Base-by-base conservation (phyloP, 2,888 invertebrate species). In the Thelaira solivaga region DNA sequence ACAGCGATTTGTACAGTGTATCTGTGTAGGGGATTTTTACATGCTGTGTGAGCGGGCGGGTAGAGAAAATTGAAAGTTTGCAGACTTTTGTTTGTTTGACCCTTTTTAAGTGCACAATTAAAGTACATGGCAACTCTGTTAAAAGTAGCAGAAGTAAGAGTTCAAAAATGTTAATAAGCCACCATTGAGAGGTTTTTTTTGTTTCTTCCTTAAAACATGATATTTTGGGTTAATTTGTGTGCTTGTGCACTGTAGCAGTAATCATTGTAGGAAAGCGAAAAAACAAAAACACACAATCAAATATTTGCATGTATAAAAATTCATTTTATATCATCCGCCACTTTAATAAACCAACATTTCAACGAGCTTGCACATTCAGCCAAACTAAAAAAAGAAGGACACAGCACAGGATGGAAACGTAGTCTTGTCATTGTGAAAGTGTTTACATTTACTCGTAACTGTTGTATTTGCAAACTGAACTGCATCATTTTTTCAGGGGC, bases 141-240 rank as follows among this genome's bases (percentile, higher is more conserved):
- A 1, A 16, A 29, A 24, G 49, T 22, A 43, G 57, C 43, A 59
- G 26, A 29, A 55, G 59, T 20, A n/a, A 43, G 34, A 59, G 20
- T 41, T n/a, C 62, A 69, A 73, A 78, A 73, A 69, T 69, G 73
- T 78, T 78, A 78, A 78, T 78, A 78, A 74, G 74, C 74, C 74
- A 74, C 69, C 69, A 78, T 69, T 71, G 74, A 74, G 74, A 47
- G 69, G 51, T 69, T 47, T 74, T 51, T 57, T 49, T 22, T 20
- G 51, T 69, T 47, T 74, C 51, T 57, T 49, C 29, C 26, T 74
- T 69, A 59, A 47, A 71, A 69, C 59, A 61, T 36, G 26, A 53
- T 53, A 74, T 78, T 78, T 78, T 78, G 74, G 78, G 74, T 78
- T 78, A 74, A 78, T 74, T 74, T 78, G 68, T 59, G 29, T 51